Evolutionary conservation across 2,113 vertebrate species (phyloP), one percentile per base, ranked within the genome.

Genomic region (Fulica atra): DNA sequence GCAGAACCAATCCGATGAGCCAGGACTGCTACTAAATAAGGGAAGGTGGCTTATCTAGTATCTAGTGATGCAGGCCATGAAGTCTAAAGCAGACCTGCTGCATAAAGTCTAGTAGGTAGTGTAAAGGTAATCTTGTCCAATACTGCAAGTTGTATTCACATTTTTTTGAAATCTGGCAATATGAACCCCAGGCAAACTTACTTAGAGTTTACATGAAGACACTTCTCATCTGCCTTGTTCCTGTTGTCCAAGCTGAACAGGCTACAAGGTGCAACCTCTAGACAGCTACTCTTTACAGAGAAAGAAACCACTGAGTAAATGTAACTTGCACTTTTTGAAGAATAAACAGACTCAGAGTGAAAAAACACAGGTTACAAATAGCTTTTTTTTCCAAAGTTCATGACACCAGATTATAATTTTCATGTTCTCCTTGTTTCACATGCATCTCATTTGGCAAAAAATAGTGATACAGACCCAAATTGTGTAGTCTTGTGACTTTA

Each of bases 221-320:
- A 14, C 11, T 81, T 54, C n/a, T 60, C 28, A 0, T 33, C 36
- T 86, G 28, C 46, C 28, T 53, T 61, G 16, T n/a, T 85, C 14
- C 31, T 74, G 1, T 46, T 71, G 28, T 86, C 44, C 40, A 46
- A 60, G 25, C 23, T 48, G 50, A 83, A 15, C 20, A 33, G 18
- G 16, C 26, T 72, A 21, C 44, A 53, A 53, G n/a, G 8, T 2
- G 0, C 2, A 3, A 5, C 18, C 9, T 53, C 31, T 11, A 61
- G 68, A 5, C 4, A 65, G 29, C 5, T n/a, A 3, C 36, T 36
- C 21, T 33, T 80, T n/a, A 36, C 16, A 63, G 44, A 31, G 28
- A 86, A 66, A 70, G 16, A 78, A 92, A 44, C 9, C 25, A 70
- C 36, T 46, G 70, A 33, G n/a, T 36, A 66, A 46, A 24, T 2